Evolutionary conservation across 1,140 invertebrate species (phyloP).

Genomic region (Eumaeus atala): DNA sequence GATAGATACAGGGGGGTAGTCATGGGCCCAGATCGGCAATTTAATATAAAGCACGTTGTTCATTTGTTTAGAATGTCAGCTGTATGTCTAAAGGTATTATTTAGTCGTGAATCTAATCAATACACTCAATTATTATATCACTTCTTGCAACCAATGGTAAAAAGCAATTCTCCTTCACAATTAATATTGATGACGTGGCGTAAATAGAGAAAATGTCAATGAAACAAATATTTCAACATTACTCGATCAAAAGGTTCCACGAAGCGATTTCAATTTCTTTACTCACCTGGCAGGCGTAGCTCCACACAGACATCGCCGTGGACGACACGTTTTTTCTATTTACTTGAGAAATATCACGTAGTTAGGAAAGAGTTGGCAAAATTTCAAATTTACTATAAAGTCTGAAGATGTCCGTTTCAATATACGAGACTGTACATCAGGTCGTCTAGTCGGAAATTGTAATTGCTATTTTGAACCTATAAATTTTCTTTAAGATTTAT

Average conservation of each 20-base stretch:
- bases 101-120: conserved; percentile 6
- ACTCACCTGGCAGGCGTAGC: conserved; percentile 29
- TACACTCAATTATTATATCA: not conserved
- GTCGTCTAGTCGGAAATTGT: conserved; percentile 52
- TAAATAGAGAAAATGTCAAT: not conserved
- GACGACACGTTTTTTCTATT: conserved; percentile 54
- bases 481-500: conserved; percentile 60
- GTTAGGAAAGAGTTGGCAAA: conserved; percentile 58
- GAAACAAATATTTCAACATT: not conserved
- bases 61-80: conserved; percentile 17
- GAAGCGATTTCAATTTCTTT: conserved; percentile 27
- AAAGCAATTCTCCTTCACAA: conserved; percentile 1
- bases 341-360: conserved; percentile 54
- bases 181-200: not conserved
- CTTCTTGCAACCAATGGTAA: not conserved
- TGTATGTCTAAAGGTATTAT: conserved; percentile 12
- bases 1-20: conserved; percentile 26
- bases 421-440: conserved; percentile 48
- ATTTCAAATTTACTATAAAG: conserved; percentile 52
- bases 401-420: conserved; percentile 49
- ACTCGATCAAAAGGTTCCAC: conserved; percentile 16
- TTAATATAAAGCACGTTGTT: conserved; percentile 17
- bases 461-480: conserved; percentile 56
- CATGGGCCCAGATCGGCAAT: conserved; percentile 34
- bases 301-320: conserved; percentile 53